phyloP scores from a whole-genome alignment of 1,140 invertebrate species.

The Drosophila asahinai region DNA sequence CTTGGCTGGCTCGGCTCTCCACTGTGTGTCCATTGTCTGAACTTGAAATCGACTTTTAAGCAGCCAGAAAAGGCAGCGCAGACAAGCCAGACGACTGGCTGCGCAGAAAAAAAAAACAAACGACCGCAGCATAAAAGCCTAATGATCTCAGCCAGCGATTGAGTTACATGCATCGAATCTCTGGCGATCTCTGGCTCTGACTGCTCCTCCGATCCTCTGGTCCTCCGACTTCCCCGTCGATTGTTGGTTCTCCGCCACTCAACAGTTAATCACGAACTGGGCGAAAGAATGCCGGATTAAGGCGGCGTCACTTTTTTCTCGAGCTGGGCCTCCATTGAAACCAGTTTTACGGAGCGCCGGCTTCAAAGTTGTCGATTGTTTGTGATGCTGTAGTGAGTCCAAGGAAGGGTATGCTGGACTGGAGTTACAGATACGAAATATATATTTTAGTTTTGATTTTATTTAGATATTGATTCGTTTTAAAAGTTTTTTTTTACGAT shows the following conservation, averaged over 20 bases:
- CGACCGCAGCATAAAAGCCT: slow-evolving; percentile 79
- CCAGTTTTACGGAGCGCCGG: slow-evolving; percentile 68
- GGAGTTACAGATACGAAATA: not conserved
- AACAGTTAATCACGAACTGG: slow-evolving; percentile 80
- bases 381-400: slow-evolving; percentile 15
- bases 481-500: not conserved
- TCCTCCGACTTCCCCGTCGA: slow-evolving; percentile 5
- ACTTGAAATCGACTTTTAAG: slow-evolving; percentile 78
- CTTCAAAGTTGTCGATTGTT: slow-evolving; percentile 59
- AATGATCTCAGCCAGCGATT: slow-evolving; percentile 79
- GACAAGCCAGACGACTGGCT: slow-evolving; percentile 14
- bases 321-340: slow-evolving; percentile 35
- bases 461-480: not conserved
- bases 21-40: slow-evolving; percentile 67
- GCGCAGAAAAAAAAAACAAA: slow-evolving; percentile 18
- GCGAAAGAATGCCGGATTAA: slow-evolving; percentile 74
- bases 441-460: not conserved
- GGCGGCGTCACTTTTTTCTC: slow-evolving; percentile 43
- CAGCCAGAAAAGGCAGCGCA: slow-evolving; percentile 43
- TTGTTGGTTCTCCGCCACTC: slow-evolving; percentile 61
- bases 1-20: slow-evolving; percentile 1
- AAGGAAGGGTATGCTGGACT: slow-evolving; percentile 4
- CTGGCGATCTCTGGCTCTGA: slow-evolving; percentile 50
- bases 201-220: slow-evolving; percentile 12
- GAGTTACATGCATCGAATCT: slow-evolving; percentile 80